Evolutionary conservation across 2,888 invertebrate species (phyloP), one percentile per base, ranked within the genome.

Genomic region (Caenorhabditis becei): DNA sequence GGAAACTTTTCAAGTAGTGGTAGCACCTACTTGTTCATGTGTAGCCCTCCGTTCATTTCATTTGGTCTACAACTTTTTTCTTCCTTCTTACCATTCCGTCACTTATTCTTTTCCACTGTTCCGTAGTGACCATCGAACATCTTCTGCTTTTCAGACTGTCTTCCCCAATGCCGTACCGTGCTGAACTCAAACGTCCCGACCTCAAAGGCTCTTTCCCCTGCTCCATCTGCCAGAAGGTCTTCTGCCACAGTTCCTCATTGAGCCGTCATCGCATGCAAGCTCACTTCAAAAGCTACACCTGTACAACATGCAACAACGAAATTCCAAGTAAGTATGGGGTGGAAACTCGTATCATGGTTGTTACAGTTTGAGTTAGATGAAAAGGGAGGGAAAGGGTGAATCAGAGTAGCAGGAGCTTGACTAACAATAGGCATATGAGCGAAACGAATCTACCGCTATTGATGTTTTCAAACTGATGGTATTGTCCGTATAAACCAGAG

Each of bases 231-330:
- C 86, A 85, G 18, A 91, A 91, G 77, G 84, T 91, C 37, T 91
- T 91, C 83, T 91, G 91, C 75, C 91, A 91, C 75, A 91, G 91
- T 26, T 91, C 91, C 0, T 89, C 89, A n/a, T 74, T 91, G 26
- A 88, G 88, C 67, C 87, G 91, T 28, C 91, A 91, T 59, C 85
- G 91, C n/a, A 91, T 91, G 91, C 91, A 91, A 70, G 91, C 91
- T 1, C 91, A 91, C 70, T 91, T 91, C 86, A 91, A 91, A 79
- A 89, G 90, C 79, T 91, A 91, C 83, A 89, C 88, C 7, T 91
- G 91, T 79, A 91, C 90, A 10, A 86, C 88, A 61, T 91, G 91
- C 82, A 88, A 88, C 74, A 83, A 89, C 62, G 91, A 91, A 70
- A 91, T 91, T 51, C 84, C 91, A 32, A 91, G 91, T 91, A 61